Conservation (phyloP, 2,888 invertebrate species). For the Leptinotarsa tumamoca region DNA sequence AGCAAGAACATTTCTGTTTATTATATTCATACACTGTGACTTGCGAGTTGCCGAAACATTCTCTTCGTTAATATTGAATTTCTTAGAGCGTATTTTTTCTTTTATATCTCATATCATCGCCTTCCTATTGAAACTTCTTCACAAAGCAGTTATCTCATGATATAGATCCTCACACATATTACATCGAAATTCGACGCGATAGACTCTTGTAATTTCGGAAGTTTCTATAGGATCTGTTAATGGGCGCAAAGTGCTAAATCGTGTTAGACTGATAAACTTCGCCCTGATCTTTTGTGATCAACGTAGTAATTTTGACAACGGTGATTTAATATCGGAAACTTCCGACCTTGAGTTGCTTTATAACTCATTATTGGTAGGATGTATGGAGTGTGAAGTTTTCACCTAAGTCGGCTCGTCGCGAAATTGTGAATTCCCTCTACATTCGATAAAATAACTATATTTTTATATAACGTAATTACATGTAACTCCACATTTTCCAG, state of each 20-base stretch:
- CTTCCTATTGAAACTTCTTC: background rate
- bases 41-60: too few species aligned
- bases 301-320: slow-evolving; percentile 30
- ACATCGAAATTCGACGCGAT: slow-evolving; percentile 23
- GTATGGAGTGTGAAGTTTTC: background rate
- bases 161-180: slow-evolving; percentile 16
- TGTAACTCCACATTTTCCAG: too few species aligned
- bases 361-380: background rate
- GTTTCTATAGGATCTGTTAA: slow-evolving; percentile 34
- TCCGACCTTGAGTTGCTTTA: slow-evolving; percentile 14
- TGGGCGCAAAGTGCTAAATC: slow-evolving; percentile 32
- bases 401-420: background rate
- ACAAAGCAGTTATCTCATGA: slow-evolving; percentile 8
- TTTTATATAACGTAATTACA: too few species aligned
- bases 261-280: slow-evolving; percentile 32
- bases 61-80: background rate
- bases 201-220: slow-evolving; percentile 27
- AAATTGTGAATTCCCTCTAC: too few species aligned
- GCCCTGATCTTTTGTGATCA: slow-evolving; percentile 33
- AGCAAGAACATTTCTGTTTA: too few species aligned
- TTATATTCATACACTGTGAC: too few species aligned
- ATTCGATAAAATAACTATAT: too few species aligned
- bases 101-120: background rate
- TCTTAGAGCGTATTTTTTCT: background rate
- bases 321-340: slow-evolving; percentile 7